Evolutionary conservation across 2,797 vertebrate species (phyloP).

Genomic region (Microctenopoma stevenorrisi): DNA sequence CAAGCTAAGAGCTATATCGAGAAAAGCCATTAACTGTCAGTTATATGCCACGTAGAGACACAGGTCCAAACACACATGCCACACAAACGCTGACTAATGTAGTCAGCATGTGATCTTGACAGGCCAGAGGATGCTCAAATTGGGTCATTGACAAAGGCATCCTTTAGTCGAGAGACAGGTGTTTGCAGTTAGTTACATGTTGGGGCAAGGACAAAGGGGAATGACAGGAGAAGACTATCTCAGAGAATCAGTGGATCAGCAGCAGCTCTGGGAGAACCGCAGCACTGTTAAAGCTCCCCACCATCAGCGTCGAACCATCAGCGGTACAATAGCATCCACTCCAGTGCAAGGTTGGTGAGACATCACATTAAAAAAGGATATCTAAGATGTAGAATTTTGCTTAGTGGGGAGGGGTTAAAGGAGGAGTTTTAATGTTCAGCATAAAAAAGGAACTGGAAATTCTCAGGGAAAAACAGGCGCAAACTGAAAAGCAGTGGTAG

Average conservation of each 20-base stretch:
- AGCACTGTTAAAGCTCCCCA: constrained; percentile 39
- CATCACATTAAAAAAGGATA: not conserved
- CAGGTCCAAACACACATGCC: constrained; percentile 24
- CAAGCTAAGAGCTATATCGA: constrained; percentile 52
- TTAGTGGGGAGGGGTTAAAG: too few relatives aligned
- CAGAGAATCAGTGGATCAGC: constrained; percentile 34
- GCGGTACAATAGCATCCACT: constrained; percentile 1
- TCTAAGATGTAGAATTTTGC: not conserved
- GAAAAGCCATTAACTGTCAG: constrained; percentile 51
- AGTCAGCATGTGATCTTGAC: constrained; percentile 38
- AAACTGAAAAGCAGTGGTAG: too few relatives aligned
- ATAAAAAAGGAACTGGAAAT: not conserved
- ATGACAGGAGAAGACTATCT: constrained; percentile 20
- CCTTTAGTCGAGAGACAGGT: constrained; percentile 37
- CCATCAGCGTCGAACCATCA: constrained; percentile 26
- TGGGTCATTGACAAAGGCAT: constrained; percentile 35
- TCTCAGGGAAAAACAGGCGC: not conserved
- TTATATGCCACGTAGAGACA: constrained; percentile 49
- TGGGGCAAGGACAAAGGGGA: not conserved
- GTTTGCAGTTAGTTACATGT: constrained; percentile 13
- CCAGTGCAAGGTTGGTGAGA: not conserved
- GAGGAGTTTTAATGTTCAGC: not conserved
- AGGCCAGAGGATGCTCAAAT: constrained; percentile 31
- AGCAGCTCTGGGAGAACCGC: constrained; percentile 28
- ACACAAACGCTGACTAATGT: constrained; percentile 46